Evolutionary conservation across 2,113 vertebrate genomes (phyloP).

Genomic region (Rostratula benghalensis): DNA sequence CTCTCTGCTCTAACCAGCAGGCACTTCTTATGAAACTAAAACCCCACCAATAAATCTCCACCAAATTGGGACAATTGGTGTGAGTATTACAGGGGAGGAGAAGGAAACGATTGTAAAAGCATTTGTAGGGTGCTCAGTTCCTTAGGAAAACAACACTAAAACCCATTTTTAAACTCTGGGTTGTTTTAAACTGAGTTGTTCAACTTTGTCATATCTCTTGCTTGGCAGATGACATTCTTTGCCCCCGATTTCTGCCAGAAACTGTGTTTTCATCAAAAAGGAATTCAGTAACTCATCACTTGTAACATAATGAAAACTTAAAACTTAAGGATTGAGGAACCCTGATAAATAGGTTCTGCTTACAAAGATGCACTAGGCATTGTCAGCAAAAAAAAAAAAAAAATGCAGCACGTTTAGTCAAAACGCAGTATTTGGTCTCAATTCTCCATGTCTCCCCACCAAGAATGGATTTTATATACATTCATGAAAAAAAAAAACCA

Average conservation of each 20-base stretch:
- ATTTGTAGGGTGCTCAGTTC: neutral
- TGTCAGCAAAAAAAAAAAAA: too few species aligned
- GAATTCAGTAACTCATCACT: neutral
- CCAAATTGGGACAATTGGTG: neutral
- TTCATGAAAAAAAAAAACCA: neutral
- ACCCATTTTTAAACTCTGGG: neutral
- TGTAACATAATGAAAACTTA: neutral
- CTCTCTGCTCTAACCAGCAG: neutral
- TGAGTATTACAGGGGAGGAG: neutral
- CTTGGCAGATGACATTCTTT: neutral
- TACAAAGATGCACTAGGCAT: neutral
- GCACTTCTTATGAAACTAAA: neutral
- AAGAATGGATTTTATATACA: neutral
- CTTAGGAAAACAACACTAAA: neutral
- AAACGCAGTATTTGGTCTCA: neutral
- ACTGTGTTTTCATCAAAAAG: neutral
- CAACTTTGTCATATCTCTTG: neutral
- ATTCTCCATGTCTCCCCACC: neutral
- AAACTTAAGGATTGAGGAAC: neutral
- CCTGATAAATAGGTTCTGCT: neutral
- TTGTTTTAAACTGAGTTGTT: neutral
- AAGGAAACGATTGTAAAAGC: neutral
- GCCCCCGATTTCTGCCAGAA: neutral
- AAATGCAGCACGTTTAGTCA: neutral
- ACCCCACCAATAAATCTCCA: neutral